These are phyloP conservation scores for Lagorchestes hirsutus DNA, from an alignment of 2,797 vertebrate genomes.

Conservation along the genomic window DNA sequence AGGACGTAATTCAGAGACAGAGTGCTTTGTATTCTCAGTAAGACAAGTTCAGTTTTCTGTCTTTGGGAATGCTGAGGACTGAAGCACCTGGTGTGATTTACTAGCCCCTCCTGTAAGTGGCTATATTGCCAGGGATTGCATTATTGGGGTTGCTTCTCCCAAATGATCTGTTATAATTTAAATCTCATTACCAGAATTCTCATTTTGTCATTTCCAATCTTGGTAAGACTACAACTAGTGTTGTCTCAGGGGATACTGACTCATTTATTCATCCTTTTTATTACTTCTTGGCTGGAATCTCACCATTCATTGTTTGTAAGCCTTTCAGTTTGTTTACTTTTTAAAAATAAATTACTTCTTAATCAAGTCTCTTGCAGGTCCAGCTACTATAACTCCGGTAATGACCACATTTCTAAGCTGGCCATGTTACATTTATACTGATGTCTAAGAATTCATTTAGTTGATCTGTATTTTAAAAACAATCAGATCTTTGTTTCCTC, in stretches of 20 bases:
- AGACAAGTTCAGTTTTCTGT: slow-evolving; percentile 19
- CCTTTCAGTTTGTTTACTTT: slow-evolving; percentile 76
- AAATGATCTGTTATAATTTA: slow-evolving; percentile 16
- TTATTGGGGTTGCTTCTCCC: slow-evolving; percentile 7
- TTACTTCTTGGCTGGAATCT: slow-evolving; percentile 73
- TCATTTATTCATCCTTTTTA: slow-evolving; percentile 75
- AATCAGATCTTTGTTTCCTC: background rate
- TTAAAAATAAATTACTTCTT: slow-evolving; percentile 74
- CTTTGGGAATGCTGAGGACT: background rate
- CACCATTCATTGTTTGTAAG: slow-evolving; percentile 69
- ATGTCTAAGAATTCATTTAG: slow-evolving; percentile 38
- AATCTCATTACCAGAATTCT: slow-evolving; percentile 28
- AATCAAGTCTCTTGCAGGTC: slow-evolving; percentile 74
- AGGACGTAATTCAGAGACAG: background rate
- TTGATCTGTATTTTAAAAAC: background rate
- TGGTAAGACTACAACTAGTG: slow-evolving; percentile 20
- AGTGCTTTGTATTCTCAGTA: background rate
- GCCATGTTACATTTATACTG: slow-evolving; percentile 69
- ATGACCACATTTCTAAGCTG: slow-evolving; percentile 69
- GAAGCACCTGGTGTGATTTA: background rate
- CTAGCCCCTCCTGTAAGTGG: background rate
- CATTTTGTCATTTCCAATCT: slow-evolving; percentile 28
- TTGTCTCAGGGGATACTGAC: slow-evolving; percentile 67
- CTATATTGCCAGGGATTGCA: background rate
- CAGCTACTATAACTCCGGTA: slow-evolving; percentile 74